These are phyloP conservation scores for Microcebus griseorufus DNA, from an alignment of 2,113 vertebrate species.

Conservation along the genomic window DNA sequence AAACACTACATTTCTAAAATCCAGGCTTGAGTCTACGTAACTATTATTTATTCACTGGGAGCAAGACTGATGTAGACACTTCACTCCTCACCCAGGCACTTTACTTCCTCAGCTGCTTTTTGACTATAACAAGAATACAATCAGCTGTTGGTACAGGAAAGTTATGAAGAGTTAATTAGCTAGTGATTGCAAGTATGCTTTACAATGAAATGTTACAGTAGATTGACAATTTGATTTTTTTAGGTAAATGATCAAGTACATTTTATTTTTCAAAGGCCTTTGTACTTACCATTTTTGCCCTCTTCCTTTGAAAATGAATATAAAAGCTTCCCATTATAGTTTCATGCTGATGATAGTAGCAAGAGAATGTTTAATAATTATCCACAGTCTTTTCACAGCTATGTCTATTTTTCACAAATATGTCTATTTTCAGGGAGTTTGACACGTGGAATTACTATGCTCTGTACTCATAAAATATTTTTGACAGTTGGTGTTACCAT, in stretches of 20 bases:
- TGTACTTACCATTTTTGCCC: conserved; percentile 60
- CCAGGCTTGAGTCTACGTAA: not conserved
- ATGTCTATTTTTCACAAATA: conserved; percentile 49
- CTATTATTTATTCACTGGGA: not conserved
- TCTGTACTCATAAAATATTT: not conserved
- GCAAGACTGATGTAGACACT: not conserved
- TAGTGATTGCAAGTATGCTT: conserved; percentile 31
- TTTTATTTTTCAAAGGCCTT: conserved; percentile 62
- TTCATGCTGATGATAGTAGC: conserved; percentile 37
- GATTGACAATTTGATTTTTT: conserved; percentile 58
- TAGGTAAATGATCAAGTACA: conserved; percentile 55
- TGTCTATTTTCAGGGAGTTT: conserved; percentile 46
- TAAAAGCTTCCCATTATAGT: conserved; percentile 60
- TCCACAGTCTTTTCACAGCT: conserved; percentile 34
- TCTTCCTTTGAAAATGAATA: conserved; percentile 67
- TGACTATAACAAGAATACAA: not conserved
- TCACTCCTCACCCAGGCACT: not conserved
- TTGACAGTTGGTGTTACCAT: not conserved
- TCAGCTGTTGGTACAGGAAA: not conserved
- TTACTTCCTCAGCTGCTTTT: not conserved
- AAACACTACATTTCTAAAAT: not conserved
- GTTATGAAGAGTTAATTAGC: conserved; percentile 58
- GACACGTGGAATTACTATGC: conserved; percentile 31
- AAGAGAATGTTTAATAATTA: conserved; percentile 62
- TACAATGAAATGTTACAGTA: conserved; percentile 49